Evolutionary conservation across 2,888 invertebrate genomes (phyloP), one percentile per base, ranked within the genome.

Genomic region (Trissolcus brochymenae): DNA sequence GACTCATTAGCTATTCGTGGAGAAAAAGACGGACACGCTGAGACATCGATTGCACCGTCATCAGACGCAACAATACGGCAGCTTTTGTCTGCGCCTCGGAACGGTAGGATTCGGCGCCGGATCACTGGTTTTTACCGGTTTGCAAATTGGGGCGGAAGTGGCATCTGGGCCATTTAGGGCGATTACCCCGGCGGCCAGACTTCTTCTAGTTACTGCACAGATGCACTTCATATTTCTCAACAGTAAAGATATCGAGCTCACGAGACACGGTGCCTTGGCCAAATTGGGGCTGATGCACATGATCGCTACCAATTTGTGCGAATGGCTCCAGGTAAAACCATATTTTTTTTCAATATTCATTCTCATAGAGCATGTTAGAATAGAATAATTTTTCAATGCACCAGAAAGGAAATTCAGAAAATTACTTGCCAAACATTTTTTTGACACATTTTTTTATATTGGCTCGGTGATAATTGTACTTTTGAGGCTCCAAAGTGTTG

Each of bases 191-290:
- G 93, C 94, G 0, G 91, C 95, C 17, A 92, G 96, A 64, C 94
- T 97, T 92, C 90, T 94, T 14, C 92, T 98, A 83, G 96, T 96
- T 70, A 93, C 97, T 76, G 92, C 94, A 53, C 97, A 98, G 90
- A 95, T 98, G 91, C 97, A 98, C 89, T 97, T 98, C 89, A 96
- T 98, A 83, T 98, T 98, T 88, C 92, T 97, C 49, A 97, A 96
- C 85, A 95, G 95, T 81, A 95, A 95, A 89, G 91, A 92, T 86
- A 90, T 93, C 83, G 92, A 92, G 79, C 91, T 94, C 82, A 92
- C 93, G 17, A 90, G 91, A 54, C 93, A 93, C 84, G 93, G 93
- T 85, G 91, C 93, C 54, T 91, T 96, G 60, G 95, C 96, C 17
- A 92, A 96, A 81, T 95, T 98, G 82, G 98, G 98, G 6, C 92